Conservation (phyloP, 1,140 invertebrate genomes). For the Parasteatoda tepidariorum region DNA sequence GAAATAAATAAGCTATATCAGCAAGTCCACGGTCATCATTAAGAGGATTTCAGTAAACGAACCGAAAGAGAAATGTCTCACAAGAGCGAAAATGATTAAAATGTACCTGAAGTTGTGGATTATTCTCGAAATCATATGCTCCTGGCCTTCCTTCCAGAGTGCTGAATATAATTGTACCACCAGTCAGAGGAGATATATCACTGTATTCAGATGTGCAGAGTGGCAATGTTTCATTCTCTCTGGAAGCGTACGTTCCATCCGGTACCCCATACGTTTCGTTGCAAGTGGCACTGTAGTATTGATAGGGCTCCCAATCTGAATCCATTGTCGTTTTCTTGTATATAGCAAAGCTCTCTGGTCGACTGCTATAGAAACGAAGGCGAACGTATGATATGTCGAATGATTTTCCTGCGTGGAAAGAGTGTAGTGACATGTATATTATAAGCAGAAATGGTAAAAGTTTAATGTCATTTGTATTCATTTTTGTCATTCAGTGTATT, state of each 20-base stretch:
- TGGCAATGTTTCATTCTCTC: constrained; percentile 86
- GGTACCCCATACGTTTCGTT: constrained; percentile 84
- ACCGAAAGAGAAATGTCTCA: too few relatives aligned
- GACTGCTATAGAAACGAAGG: constrained; percentile 91
- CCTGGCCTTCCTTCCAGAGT: constrained; percentile 94
- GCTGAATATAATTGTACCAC: constrained; percentile 95
- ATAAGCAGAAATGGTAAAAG: too few relatives aligned
- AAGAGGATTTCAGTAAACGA: too few relatives aligned
- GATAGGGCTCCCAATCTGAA: constrained; percentile 91
- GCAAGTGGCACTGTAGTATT: constrained; percentile 95
- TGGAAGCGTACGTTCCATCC: constrained; percentile 74
- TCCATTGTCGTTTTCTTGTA: constrained; percentile 85
- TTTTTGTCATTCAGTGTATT: too few relatives aligned
- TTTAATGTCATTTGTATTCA: too few relatives aligned
- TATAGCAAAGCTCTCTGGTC: constrained; percentile 97
- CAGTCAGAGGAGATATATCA: constrained; percentile 94
- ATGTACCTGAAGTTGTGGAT: constrained; percentile 86
- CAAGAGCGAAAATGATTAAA: too few relatives aligned
- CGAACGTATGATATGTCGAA: constrained; percentile 97
- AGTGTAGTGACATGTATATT: not conserved
- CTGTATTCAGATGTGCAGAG: constrained; percentile 96
- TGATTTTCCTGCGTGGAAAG: constrained; percentile 82
- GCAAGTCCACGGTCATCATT: too few relatives aligned
- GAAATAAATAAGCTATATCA: too few relatives aligned
- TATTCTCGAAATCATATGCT: constrained; percentile 90